Conservation (phyloP, 2,888 invertebrate genomes). For the Idaea biselata region DNA sequence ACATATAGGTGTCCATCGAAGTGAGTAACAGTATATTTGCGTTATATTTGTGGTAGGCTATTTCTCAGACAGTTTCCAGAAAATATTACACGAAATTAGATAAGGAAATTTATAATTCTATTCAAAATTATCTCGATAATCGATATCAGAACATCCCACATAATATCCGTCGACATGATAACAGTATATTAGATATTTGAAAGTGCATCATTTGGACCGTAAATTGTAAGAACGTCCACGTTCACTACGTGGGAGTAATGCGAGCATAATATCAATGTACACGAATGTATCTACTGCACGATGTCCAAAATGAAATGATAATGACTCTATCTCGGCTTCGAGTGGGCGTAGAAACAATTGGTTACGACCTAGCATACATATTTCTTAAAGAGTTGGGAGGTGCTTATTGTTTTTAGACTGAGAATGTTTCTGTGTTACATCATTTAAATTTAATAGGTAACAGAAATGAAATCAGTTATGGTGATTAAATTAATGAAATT, state of each 20-base stretch:
- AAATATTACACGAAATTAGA: neutral
- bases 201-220: neutral
- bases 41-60: neutral
- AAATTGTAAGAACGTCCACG: neutral
- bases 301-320: conserved; percentile 19
- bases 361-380: conserved; percentile 2
- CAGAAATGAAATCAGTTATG: too few species aligned
- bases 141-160: neutral
- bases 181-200: neutral
- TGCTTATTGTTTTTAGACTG: neutral
- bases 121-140: conserved; percentile 1
- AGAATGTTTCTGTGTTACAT: neutral
- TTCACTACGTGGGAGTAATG: neutral
- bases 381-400: conserved; percentile 5
- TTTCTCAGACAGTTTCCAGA: neutral
- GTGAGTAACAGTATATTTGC: neutral
- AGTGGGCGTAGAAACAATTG: conserved; percentile 20
- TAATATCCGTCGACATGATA: neutral
- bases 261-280: conserved; percentile 1
- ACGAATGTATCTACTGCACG: neutral
- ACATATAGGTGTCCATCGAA: neutral
- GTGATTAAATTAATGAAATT: too few species aligned
- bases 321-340: conserved; percentile 24
- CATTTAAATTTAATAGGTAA: neutral
- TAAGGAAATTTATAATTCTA: neutral